These are phyloP conservation scores for Neotragus pygmaeus DNA, from an alignment of 2,113 vertebrate species.

Conservation along the genomic window DNA sequence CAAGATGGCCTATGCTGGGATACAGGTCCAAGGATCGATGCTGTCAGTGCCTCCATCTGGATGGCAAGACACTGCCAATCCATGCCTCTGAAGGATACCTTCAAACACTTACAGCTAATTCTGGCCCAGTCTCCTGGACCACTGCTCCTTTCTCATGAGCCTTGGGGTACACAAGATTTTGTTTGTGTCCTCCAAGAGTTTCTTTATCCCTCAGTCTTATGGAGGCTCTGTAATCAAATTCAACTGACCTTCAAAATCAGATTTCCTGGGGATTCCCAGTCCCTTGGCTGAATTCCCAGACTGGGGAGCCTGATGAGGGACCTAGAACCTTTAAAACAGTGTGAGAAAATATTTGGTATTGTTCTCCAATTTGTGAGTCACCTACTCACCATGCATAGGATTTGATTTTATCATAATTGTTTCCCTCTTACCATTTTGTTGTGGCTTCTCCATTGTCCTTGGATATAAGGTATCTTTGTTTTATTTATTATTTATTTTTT, in stretches of 20 bases:
- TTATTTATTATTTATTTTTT: no score
- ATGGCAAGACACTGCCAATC: neutral
- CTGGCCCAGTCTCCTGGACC: rapidly evolving
- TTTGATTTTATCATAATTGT: no score
- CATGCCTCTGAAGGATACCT: neutral
- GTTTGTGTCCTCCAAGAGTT: neutral
- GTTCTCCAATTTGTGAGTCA: neutral
- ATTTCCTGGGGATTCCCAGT: neutral
- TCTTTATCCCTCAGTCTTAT: neutral
- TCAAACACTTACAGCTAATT: neutral
- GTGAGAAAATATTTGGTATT: neutral
- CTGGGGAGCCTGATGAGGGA: neutral
- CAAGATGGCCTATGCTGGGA: neutral
- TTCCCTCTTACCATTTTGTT: neutral
- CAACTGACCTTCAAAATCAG: neutral
- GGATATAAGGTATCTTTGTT: neutral
- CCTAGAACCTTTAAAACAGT: neutral
- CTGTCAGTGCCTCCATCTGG: neutral
- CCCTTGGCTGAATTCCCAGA: neutral
- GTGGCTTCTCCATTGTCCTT: neutral
- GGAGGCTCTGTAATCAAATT: neutral
- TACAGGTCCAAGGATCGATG: neutral
- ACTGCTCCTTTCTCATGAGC: neutral
- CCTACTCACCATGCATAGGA: neutral
- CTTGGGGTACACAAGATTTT: neutral